Conservation (phyloP, 2,888 invertebrate species). For the Leptinotarsa rubiginosa region DNA sequence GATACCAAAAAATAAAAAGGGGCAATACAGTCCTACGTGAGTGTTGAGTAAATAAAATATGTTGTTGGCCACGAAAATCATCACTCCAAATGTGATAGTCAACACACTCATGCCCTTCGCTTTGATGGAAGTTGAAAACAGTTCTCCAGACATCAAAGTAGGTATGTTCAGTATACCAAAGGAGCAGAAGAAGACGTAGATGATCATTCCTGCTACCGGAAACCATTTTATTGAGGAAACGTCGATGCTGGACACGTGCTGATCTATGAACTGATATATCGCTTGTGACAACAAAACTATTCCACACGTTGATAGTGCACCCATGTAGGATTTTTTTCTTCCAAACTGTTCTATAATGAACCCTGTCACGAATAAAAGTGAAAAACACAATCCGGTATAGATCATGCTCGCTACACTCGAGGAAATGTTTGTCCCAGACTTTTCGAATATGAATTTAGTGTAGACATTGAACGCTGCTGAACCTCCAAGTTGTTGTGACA, state of each 20-base stretch:
- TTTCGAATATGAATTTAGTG: conserved; percentile 37
- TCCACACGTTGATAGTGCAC: conserved; percentile 35
- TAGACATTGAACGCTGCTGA: conserved; percentile 7
- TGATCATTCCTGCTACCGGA: conserved; percentile 54
- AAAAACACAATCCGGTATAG: conserved; percentile 32
- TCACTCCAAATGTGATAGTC: conserved; percentile 52
- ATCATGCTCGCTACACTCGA: conserved; percentile 35
- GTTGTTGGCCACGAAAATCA: conserved; percentile 51
- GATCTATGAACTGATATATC: conserved; percentile 39
- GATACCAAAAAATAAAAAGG: conserved; percentile 55
- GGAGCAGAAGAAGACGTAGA: conserved; percentile 49
- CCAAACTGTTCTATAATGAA: conserved; percentile 40
- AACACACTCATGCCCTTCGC: conserved; percentile 49
- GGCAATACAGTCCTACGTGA: conserved; percentile 52
- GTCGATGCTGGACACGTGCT: conserved; percentile 29
- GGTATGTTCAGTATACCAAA: conserved; percentile 55
- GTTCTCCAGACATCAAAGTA: conserved; percentile 52
- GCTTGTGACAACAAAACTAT: conserved; percentile 33
- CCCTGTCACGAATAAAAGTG: conserved; percentile 28
- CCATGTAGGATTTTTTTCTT: conserved; percentile 38
- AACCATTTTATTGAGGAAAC: conserved; percentile 47
- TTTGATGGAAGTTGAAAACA: conserved; percentile 55
- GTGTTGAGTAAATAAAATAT: conserved; percentile 55
- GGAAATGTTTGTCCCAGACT: conserved; percentile 55
- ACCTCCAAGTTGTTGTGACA: conserved; percentile 57